Base-by-base conservation (phyloP, 2,888 invertebrate genomes). In the Philhelius pedissequus region DNA sequence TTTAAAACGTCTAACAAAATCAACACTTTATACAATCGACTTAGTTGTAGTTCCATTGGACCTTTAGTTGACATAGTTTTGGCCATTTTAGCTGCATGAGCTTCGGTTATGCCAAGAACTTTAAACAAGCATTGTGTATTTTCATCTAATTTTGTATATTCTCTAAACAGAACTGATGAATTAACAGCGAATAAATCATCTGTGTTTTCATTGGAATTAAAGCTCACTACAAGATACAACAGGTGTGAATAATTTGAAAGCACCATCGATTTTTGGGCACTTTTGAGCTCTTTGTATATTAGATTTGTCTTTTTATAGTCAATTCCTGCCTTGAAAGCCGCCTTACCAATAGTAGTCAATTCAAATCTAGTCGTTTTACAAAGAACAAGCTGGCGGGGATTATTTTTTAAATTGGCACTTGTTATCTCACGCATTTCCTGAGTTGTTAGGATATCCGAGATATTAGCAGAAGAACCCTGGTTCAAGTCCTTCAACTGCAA, bases 301-400 rank as follows among this genome's bases (percentile, higher is more conserved):
- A 93, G 92, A 87, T 94, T 93, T 0, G 97, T 96, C 60, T 93
- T 93, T 11, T 94, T 92, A 58, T 97, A 92, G 86, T 96, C 96
- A 86, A 99, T 94, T 76, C 96, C 95, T n/a, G 96, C 97, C 93
- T 96, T 96, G 88, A 97, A 96, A 27, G 97, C 96, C 2, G 98
- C 97, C 86, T 92, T 93, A 11, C 98, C 98, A 30, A 97, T 91
- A 86, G 92, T 92, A 86, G 94, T 95, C 38, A 96, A 92, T 52
- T 93, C 90, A 18, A 95, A 91, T 54, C 92, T 90, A 11, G 93
- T 93, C 40, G 93, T 89, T 69, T 89, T 91, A 8, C 90, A 89
- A n/a, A 91, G 87, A n/a, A 89, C 82, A 27, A 91, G 76, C 1
- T 89, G 89, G 0, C 90, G 89, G 2, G 80, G 15, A 22, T 70